Evolutionary conservation across 2,888 invertebrate species (phyloP).

Genomic region (Pandemis cinnamomeana): DNA sequence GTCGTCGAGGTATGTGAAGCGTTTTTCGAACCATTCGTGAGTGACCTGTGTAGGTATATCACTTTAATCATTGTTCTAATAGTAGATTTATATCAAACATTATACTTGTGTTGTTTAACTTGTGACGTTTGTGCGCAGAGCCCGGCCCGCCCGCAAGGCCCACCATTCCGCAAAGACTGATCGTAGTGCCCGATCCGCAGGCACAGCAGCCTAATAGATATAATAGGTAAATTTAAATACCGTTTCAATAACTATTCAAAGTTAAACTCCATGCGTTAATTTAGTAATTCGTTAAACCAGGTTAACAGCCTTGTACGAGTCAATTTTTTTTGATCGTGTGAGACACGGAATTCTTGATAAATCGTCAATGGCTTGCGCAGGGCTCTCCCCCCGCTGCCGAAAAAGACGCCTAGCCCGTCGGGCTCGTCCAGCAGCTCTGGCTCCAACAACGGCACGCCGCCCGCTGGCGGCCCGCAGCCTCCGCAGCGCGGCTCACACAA

Average conservation of each 20-base stretch:
- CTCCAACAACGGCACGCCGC: conserved; percentile 82
- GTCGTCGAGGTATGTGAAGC: too few relatives aligned
- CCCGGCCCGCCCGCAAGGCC: conserved; percentile 95
- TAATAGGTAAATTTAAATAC: conserved; percentile 69
- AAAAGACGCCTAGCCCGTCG: conserved; percentile 88
- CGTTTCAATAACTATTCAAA: neutral
- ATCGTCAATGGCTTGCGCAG: conserved; percentile 63
- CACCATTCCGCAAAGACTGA: conserved; percentile 95
- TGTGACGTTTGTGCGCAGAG: conserved; percentile 79
- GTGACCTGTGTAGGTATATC: too few relatives aligned
- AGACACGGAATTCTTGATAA: too few relatives aligned
- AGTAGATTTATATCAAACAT: too few relatives aligned
- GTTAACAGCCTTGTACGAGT: neutral
- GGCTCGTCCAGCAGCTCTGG: conserved; percentile 85
- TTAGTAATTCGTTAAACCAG: neutral
- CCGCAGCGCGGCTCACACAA: conserved; percentile 93
- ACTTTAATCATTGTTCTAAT: too few relatives aligned
- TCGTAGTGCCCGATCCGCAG: conserved; percentile 95
- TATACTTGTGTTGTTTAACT: conserved; percentile 6
- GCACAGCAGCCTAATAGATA: conserved; percentile 88
- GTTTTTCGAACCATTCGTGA: too few relatives aligned
- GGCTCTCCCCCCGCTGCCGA: conserved; percentile 88
- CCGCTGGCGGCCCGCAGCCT: conserved; percentile 84
- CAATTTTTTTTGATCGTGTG: neutral
- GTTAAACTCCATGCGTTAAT: neutral